Conservation (phyloP, 2,797 vertebrate genomes). For the Propithecus perrieri region DNA sequence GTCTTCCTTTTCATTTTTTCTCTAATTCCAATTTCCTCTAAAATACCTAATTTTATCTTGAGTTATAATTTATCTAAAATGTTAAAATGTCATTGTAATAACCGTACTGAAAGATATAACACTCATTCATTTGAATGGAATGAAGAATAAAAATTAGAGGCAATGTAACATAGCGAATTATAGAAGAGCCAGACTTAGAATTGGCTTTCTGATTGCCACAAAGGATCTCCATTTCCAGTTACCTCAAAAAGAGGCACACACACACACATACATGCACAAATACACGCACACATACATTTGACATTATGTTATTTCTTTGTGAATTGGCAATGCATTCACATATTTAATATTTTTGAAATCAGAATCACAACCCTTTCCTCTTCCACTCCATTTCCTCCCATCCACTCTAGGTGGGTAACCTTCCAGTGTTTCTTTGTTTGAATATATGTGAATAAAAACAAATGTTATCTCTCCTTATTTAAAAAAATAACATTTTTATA, state of each 20-base stretch:
- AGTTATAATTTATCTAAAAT: not conserved
- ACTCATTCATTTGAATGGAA: conserved; percentile 27
- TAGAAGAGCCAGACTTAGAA: not conserved
- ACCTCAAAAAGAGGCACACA: not conserved
- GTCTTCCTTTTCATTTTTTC: not conserved
- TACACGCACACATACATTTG: not conserved
- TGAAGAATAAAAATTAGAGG: not conserved
- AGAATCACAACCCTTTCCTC: not conserved
- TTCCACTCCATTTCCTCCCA: not conserved
- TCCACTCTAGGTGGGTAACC: not conserved
- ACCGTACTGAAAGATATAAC: not conserved
- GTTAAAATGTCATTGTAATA: conserved; percentile 1
- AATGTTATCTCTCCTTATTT: not conserved
- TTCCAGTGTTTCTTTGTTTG: not conserved
- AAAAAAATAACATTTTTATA: not conserved
- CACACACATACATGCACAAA: not conserved
- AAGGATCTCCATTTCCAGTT: not conserved
- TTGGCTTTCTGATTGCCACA: not conserved
- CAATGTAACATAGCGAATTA: not conserved
- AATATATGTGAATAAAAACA: not conserved
- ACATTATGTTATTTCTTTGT: not conserved
- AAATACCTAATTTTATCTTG: not conserved
- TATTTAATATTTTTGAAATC: not conserved
- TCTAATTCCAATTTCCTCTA: not conserved
- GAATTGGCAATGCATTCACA: not conserved